Evolutionary conservation across 2,888 invertebrate species (phyloP).

Genomic region (Kuschelorhynchus macadamiae): DNA sequence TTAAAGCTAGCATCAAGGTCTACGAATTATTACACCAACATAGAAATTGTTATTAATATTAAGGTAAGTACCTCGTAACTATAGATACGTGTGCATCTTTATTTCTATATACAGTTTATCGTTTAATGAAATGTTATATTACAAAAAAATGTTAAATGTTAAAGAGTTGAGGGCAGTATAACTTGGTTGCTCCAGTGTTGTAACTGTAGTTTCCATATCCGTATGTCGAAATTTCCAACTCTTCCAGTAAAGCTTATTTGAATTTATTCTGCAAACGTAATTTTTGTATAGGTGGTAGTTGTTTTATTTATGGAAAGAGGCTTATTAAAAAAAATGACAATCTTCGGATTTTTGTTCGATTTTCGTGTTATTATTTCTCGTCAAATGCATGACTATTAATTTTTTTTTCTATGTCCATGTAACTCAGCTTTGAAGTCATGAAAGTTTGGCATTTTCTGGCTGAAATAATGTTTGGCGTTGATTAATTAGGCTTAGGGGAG

Average conservation of each 20-base stretch:
- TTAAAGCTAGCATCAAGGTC: too few relatives aligned
- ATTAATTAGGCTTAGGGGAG: neutral
- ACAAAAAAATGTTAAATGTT: too few relatives aligned
- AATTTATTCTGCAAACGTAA: neutral
- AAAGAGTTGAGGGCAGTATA: neutral
- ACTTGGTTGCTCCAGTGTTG: conserved; percentile 1
- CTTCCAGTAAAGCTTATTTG: conserved; percentile 1
- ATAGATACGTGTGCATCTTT: too few relatives aligned
- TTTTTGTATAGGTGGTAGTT: neutral
- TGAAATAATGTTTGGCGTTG: neutral
- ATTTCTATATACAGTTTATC: too few relatives aligned
- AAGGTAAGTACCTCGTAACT: too few relatives aligned
- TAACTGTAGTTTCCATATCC: conserved; percentile 1
- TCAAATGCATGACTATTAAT: neutral
- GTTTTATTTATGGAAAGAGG: neutral
- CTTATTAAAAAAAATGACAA: conserved; percentile 7
- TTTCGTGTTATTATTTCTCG: neutral
- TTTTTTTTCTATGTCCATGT: conserved; percentile 10
- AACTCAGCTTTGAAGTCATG: neutral
- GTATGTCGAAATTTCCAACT: neutral
- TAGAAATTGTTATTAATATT: too few relatives aligned
- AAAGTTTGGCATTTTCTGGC: neutral
- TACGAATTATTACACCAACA: too few relatives aligned
- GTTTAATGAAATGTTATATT: too few relatives aligned
- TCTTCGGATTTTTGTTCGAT: conserved; percentile 2